A percentile compares a stretch with the other conserved stretches of the same genome.
These are phyloP conservation scores for Phyllotreta cruciferae DNA, from an alignment of 2,888 invertebrate genomes.

Conservation along the genomic window DNA sequence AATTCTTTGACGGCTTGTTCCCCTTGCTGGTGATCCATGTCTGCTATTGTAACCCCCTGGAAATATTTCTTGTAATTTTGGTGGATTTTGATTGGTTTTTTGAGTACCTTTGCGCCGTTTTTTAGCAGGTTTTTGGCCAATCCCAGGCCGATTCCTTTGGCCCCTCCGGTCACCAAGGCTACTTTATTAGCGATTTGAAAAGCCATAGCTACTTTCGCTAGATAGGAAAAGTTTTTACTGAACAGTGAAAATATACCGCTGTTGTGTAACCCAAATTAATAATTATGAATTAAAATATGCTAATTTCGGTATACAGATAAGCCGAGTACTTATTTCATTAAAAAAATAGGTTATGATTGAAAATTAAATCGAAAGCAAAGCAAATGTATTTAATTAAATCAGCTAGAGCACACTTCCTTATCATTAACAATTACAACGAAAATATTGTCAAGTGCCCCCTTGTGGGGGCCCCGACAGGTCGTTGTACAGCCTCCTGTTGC, in stretches of 20 bases:
- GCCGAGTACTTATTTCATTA: no score
- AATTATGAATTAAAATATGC: no score
- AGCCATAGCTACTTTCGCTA: slow-evolving; percentile 10
- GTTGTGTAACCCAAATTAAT: no score
- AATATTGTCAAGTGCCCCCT: neutral
- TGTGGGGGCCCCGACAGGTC: slow-evolving; percentile 19
- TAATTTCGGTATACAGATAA: no score
- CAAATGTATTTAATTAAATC: no score
- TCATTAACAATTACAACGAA: no score
- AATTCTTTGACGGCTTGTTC: slow-evolving; percentile 32
- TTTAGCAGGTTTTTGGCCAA: slow-evolving; percentile 13
- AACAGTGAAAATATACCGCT: no score
- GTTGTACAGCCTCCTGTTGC: slow-evolving; percentile 12
- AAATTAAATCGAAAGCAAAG: no score
- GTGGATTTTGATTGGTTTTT: neutral
- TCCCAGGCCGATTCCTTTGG: slow-evolving; percentile 26
- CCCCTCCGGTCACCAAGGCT: slow-evolving; percentile 28
- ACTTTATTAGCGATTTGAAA: slow-evolving; percentile 23
- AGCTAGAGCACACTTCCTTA: no score
- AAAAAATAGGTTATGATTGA: no score
- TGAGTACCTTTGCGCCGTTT: slow-evolving; percentile 25
- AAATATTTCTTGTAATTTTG: neutral
- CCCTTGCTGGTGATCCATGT: slow-evolving; percentile 34
- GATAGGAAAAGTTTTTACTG: no score
- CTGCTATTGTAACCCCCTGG: slow-evolving; percentile 43